Base-by-base conservation (phyloP, 2,888 invertebrate species). In the Odontocerum albicorne region DNA sequence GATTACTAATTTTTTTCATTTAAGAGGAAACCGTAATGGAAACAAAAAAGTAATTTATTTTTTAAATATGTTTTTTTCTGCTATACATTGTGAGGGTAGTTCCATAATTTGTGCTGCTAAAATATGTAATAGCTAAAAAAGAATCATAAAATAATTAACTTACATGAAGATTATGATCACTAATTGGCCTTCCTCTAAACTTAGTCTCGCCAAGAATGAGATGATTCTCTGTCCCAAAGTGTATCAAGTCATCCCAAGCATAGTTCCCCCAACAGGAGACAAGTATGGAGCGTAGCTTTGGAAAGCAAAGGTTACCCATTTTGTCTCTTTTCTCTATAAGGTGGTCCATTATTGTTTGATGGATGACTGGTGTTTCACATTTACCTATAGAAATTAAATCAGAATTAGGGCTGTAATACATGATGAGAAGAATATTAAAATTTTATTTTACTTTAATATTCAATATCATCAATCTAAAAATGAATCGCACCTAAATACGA, bases 221-320 rank as follows among this genome's bases (percentile, higher is more conserved):
- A 64, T 91, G 89, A 66, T 89, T 87, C 54, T 88, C 86, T 35
- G 87, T 70, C 44, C 80, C 73, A 67, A 87, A 88, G 31, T 77
- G 71, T 0, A 75, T 73, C 31, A 75, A 71, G 4, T 70, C 70
- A 64, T 79, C 80, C 91, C 91, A 92, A 0, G 87, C 90, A 67
- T 91, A 91, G 62, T 86, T 83, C 1, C 89, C 89, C 82, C 87
- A 90, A 64, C 85, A 83, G 0, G 86, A 85, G 0, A 86, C 84
- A 40, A 92, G 70, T 32, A 80, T 73, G 47, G 86, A 85, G 2
- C 83, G 78, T 22, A 92, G 69, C 55, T 87, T 81, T 0, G 86
- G 87, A 65, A 86, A 88, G 65, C 77, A 73, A 6, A 84, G 68
- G 21, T 78, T 74, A 0, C 85, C 85, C 33, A 73, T 70, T 63